phyloP scores from a whole-genome alignment of 2,888 invertebrate species.

The Phytoseiulus persimilis region DNA sequence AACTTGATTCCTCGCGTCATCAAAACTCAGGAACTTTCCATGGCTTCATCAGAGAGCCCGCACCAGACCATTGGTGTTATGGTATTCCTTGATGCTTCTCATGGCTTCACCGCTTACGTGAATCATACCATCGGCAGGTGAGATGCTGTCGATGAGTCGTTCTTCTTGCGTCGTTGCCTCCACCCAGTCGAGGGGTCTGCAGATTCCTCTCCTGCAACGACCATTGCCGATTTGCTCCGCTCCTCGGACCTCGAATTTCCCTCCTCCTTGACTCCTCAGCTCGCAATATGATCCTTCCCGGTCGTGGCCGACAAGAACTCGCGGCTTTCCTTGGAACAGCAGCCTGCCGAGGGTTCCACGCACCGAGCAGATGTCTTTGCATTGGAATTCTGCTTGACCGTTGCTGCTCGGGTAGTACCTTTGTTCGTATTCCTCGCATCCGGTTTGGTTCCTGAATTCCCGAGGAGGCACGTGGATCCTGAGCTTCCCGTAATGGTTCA shows the following conservation, averaged over 20 bases:
- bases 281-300: not conserved
- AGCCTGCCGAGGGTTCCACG: not conserved
- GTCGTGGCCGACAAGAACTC: not conserved
- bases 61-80: not conserved
- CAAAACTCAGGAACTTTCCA: not conserved
- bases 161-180: not conserved
- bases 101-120: not conserved
- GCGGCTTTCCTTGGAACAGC: not conserved
- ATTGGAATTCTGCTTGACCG: not conserved
- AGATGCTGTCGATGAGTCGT: too few relatives aligned
- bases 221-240: not conserved
- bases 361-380: conserved; percentile 8
- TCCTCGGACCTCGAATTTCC: not conserved
- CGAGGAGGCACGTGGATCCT: not conserved
- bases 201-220: not conserved
- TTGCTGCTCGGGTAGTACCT: not conserved
- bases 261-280: not conserved
- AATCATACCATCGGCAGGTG: not conserved
- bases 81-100: not conserved
- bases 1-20: not conserved
- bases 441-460: conserved; percentile 7
- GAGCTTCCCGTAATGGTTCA: conserved; percentile 7
- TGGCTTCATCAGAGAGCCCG: not conserved
- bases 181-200: not conserved
- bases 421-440: not conserved